Conservation (phyloP, 1,140 invertebrate species). For the Hetaerina americana region DNA sequence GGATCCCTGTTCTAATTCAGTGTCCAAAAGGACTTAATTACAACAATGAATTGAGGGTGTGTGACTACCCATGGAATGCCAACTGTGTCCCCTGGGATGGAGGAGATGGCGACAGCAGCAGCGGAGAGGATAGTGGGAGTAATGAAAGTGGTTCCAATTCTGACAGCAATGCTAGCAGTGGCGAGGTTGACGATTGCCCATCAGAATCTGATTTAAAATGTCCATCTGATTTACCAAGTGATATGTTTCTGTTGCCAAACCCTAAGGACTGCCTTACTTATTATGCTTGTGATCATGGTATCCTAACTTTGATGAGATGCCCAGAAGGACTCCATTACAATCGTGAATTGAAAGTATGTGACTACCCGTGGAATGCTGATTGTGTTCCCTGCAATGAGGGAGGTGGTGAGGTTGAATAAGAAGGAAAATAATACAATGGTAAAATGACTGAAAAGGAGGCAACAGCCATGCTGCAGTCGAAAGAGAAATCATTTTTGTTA, state of each 20-base stretch:
- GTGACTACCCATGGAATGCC: conserved; percentile 38
- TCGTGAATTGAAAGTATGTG: conserved; percentile 16
- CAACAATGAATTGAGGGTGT: conserved; percentile 33
- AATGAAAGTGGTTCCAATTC: too few species aligned
- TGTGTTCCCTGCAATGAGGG: conserved; percentile 12
- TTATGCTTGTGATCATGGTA: conserved; percentile 16
- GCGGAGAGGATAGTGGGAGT: too few species aligned
- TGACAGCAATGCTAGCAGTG: too few species aligned
- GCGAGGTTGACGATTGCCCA: too few species aligned
- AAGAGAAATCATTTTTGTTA: too few species aligned
- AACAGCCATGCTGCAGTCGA: too few species aligned
- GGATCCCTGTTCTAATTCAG: conserved; percentile 27
- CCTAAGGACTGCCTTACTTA: conserved; percentile 16
- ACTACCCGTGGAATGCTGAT: conserved; percentile 20
- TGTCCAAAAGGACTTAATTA: conserved; percentile 40
- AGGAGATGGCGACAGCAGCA: too few species aligned
- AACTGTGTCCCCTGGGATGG: conserved; percentile 25
- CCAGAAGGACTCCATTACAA: conserved; percentile 14
- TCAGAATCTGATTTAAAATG: too few species aligned
- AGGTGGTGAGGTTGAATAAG: not conserved
- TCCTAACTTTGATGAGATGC: conserved; percentile 9
- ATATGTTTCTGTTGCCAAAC: conserved; percentile 12
- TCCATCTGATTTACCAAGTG: too few species aligned
- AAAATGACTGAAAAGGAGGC: too few species aligned
- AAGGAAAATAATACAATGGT: too few species aligned